phyloP scores from a whole-genome alignment of 2,888 invertebrate genomes.

The Plagodis dolabraria region DNA sequence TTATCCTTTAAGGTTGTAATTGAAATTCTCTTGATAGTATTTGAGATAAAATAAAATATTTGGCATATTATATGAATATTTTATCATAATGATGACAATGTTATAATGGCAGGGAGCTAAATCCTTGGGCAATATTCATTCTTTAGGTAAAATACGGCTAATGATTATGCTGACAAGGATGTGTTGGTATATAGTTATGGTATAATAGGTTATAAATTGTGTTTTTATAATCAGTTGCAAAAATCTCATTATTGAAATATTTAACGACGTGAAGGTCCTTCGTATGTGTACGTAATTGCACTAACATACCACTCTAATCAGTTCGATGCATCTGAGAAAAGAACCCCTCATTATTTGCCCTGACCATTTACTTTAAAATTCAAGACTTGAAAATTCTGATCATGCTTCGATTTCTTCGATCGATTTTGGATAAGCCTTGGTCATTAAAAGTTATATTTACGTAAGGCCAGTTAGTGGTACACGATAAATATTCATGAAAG shows the following conservation, averaged over 20 bases:
- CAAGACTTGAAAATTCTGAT: conserved; percentile 58
- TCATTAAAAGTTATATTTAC: conserved; percentile 69
- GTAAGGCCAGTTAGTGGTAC: conserved; percentile 61
- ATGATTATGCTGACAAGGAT: too few species aligned
- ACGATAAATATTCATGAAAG: conserved; percentile 65
- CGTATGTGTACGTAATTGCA: conserved; percentile 30
- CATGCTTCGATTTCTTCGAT: conserved; percentile 63
- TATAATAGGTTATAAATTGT: too few species aligned
- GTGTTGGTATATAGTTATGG: too few species aligned
- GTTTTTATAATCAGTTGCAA: not conserved
- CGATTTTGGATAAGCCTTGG: conserved; percentile 63
- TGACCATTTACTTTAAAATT: conserved; percentile 46
- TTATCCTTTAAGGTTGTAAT: conserved; percentile 16
- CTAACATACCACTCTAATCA: conserved; percentile 30
- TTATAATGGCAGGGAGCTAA: too few species aligned
- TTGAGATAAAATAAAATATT: too few species aligned
- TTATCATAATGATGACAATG: too few species aligned
- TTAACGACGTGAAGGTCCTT: conserved; percentile 16
- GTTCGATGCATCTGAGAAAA: conserved; percentile 27
- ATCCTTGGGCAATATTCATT: too few species aligned
- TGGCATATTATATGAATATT: too few species aligned
- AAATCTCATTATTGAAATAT: conserved; percentile 16
- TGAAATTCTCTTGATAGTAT: conserved; percentile 1
- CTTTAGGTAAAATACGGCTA: too few species aligned
- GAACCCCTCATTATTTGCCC: conserved; percentile 45